Conservation (phyloP, 2,113 vertebrate species). For the Manacus vitellinus region DNA sequence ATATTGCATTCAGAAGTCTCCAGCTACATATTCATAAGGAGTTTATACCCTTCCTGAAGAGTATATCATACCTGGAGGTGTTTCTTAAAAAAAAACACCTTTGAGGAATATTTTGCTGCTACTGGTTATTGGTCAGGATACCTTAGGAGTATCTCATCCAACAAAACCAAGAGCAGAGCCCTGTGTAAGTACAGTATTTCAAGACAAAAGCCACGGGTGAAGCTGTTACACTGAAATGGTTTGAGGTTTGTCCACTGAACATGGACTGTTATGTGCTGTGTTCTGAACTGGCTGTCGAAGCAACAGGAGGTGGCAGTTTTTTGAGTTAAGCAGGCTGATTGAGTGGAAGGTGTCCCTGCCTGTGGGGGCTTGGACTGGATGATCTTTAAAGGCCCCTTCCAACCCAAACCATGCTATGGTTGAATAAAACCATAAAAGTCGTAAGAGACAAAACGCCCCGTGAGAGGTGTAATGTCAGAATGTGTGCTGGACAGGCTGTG, state of each 20-base stretch:
- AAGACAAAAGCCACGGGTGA: not conserved
- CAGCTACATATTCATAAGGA: not conserved
- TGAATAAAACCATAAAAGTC: not conserved
- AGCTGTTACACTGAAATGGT: not conserved
- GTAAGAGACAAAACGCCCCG: not conserved
- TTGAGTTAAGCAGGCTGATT: not conserved
- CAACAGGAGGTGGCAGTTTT: not conserved
- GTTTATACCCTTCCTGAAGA: not conserved
- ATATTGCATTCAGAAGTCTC: not conserved
- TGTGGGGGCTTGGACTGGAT: not conserved
- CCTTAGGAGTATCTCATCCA: not conserved
- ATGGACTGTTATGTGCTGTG: too few species aligned
- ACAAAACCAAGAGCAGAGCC: not conserved
- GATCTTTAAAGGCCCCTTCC: not conserved
- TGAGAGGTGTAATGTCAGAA: not conserved
- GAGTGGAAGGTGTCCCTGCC: not conserved
- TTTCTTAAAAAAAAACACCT: not conserved
- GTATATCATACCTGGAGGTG: not conserved
- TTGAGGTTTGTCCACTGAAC: not conserved
- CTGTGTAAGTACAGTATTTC: not conserved
- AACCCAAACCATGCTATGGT: not conserved
- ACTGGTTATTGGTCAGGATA: not conserved
- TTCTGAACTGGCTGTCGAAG: not conserved
- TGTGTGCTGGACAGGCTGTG: not conserved
- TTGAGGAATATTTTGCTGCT: not conserved